Percentiles rank a stretch among this genome's conserved stretches.
These are phyloP conservation scores for Orestias chungarensis DNA, from an alignment of 2,797 vertebrate genomes.

Conservation along the genomic window DNA sequence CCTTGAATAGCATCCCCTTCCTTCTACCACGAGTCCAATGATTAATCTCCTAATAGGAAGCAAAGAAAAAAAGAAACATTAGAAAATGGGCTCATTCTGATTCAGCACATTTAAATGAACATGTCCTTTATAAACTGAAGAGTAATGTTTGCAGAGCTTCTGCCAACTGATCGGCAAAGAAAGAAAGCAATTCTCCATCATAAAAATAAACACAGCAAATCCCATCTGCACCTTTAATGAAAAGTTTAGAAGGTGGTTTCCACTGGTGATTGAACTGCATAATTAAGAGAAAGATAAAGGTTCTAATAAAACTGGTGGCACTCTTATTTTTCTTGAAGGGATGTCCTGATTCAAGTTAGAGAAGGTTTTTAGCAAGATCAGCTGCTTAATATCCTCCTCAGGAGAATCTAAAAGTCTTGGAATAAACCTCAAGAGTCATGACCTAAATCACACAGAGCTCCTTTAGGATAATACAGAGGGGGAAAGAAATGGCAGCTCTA, in stretches of 20 bases:
- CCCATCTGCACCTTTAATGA: neutral
- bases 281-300: neutral
- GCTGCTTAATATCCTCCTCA: conserved; percentile 4
- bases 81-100: neutral
- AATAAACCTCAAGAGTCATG: conserved; percentile 22
- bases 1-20: neutral
- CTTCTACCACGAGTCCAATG: neutral
- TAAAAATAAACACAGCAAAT: neutral
- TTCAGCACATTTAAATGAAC: neutral
- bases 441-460: conserved; percentile 24
- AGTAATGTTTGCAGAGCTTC: neutral
- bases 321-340: neutral
- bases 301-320: neutral
- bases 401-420: conserved; percentile 13
- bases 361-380: conserved; percentile 1
- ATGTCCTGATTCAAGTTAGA: neutral
- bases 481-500: neutral
- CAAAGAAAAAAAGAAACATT: neutral
- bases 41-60: neutral
- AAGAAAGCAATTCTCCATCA: conserved; percentile 1
- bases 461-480: conserved; percentile 12
- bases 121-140: neutral
- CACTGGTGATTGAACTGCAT: neutral
- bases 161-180: neutral
- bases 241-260: neutral